Evolutionary conservation across 1,140 invertebrate genomes (phyloP), one percentile per base, ranked within the genome.

Genomic region (Rhynchophorus ferrugineus): DNA sequence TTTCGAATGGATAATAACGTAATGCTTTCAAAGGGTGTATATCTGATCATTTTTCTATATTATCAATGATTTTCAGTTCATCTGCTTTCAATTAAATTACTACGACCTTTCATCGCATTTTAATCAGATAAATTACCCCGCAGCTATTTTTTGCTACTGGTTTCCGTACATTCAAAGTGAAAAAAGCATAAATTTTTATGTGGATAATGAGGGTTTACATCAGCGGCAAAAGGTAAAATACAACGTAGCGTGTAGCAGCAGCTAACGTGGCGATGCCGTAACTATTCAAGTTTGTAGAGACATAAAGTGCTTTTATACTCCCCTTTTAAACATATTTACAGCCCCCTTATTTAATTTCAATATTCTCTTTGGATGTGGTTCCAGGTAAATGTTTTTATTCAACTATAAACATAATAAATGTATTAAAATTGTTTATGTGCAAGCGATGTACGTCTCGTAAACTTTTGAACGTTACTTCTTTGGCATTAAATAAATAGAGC

Each of bases 261-360:
- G 56, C 47, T 42, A 36, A 61, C 50, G 45, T 61, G 46, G 57
- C 50, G 56, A 49, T 52, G 45, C 45, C 46, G 50, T 61, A 61
- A 61, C 59, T 52, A 59, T 61, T 59, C 59, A 58, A 61, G 29
- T 61, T 61, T 61, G 59, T 61, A 61, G 59, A 38, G 48, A 44
- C 56, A 54, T 62, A 62, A 62, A 62, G 24, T 20, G 54, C 49
- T 61, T 61, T 62, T 56, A 56, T 56, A 47, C 42, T n/a, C 50
- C 57, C 49, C 56, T 57, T 60, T 60, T 49, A 47, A 55, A 62
- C 61, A 62, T 62, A 62, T 62, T 62, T 62, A 60, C 61, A 56
- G 59, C 53, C 56, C 51, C 45, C 47, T 58, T 62, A 62, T 62
- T 60, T 62, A 62, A 61, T 62, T 61, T 59, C 53, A 57, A 61